phyloP scores from a whole-genome alignment of 1,140 invertebrate genomes.

The Pachyrhynchus sulphureomaculatus region DNA sequence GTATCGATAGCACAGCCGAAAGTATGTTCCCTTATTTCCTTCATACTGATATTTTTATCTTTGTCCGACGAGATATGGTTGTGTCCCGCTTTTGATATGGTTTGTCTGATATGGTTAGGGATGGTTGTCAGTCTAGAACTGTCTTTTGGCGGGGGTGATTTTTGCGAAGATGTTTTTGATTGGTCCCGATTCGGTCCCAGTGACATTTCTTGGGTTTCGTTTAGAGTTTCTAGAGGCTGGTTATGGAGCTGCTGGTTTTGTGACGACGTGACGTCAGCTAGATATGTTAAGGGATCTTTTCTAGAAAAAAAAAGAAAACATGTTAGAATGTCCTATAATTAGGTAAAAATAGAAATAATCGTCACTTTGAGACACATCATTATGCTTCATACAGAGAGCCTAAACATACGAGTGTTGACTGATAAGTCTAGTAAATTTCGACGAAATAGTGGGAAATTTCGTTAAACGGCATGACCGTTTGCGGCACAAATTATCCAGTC shows the following conservation, averaged over 20 bases:
- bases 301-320: slow-evolving; percentile 2
- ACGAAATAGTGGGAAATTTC: no score
- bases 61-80: slow-evolving; percentile 2
- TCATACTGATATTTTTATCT: slow-evolving; percentile 19
- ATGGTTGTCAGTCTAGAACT: slow-evolving; percentile 17
- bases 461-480: no score
- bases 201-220: slow-evolving; percentile 17
- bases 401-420: no score
- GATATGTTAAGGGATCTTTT: slow-evolving; percentile 28
- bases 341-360: no score
- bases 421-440: no score
- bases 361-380: no score
- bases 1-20: not conserved
- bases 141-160: slow-evolving; percentile 14
- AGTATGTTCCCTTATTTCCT: slow-evolving; percentile 18
- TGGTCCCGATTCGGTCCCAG: slow-evolving; percentile 1
- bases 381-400: no score
- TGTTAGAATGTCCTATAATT: no score
- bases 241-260: slow-evolving; percentile 9
- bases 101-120: slow-evolving; percentile 31
- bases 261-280: slow-evolving; percentile 11
- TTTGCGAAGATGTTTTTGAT: not conserved
- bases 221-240: slow-evolving; percentile 23
- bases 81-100: slow-evolving; percentile 27
- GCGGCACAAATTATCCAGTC: no score